Evolutionary conservation across 2,888 invertebrate species (phyloP).

Genomic region (Folsomia manolachei): DNA sequence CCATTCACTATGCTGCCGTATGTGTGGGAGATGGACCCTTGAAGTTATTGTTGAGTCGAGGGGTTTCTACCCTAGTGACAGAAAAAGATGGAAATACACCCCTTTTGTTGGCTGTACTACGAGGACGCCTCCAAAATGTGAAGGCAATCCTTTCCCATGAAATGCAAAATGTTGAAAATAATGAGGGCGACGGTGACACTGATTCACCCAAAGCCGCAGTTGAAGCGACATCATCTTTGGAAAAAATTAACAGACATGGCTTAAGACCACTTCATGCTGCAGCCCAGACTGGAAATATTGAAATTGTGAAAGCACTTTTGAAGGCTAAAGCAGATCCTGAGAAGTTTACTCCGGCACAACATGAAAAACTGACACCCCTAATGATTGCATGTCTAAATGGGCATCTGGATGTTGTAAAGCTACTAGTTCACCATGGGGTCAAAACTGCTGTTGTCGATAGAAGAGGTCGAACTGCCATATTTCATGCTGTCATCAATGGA

Average conservation of each 20-base stretch:
- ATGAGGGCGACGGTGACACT: neutral
- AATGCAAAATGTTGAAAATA: constrained; percentile 3
- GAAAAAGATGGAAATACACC: constrained; percentile 55
- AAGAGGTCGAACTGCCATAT: constrained; percentile 57
- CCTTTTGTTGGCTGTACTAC: constrained; percentile 54
- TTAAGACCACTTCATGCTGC: constrained; percentile 56
- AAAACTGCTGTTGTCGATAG: constrained; percentile 57
- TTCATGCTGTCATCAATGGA: constrained; percentile 59
- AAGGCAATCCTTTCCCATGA: constrained; percentile 52
- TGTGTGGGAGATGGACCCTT: constrained; percentile 57
- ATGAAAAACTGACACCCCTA: constrained; percentile 55
- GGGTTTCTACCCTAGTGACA: constrained; percentile 43
- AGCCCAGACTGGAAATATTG: constrained; percentile 53
- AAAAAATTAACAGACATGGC: constrained; percentile 53
- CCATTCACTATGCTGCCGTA: constrained; percentile 59
- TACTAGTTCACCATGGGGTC: constrained; percentile 55
- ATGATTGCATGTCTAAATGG: constrained; percentile 57
- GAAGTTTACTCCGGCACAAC: constrained; percentile 54
- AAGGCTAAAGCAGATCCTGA: constrained; percentile 55
- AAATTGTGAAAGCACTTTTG: constrained; percentile 54
- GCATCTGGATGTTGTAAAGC: constrained; percentile 54
- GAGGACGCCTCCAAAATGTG: constrained; percentile 55
- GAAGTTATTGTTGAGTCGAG: constrained; percentile 53
- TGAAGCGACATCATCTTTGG: neutral
- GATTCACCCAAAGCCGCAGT: neutral